Conservation (phyloP, 2,113 vertebrate genomes). For the Talpa occidentalis region DNA sequence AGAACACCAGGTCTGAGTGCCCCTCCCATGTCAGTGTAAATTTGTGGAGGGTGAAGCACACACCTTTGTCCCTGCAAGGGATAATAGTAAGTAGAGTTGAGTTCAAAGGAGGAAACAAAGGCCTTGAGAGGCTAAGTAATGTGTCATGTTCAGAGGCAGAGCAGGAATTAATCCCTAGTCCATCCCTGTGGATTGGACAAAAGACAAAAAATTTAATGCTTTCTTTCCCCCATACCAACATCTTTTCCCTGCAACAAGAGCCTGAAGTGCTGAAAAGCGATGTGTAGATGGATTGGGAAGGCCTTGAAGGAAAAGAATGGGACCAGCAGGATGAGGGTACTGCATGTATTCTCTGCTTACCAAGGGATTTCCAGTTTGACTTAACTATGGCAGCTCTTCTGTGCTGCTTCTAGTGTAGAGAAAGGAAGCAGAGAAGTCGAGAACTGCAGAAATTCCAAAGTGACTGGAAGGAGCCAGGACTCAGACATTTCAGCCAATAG, state of each 20-base stretch:
- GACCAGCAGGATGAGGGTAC: neutral
- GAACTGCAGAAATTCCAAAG: neutral
- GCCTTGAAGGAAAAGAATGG: neutral
- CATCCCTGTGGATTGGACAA: neutral
- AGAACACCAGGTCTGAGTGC: neutral
- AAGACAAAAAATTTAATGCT: neutral
- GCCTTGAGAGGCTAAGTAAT: neutral
- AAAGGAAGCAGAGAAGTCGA: neutral
- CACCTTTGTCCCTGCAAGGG: neutral
- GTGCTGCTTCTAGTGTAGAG: neutral
- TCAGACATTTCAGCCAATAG: neutral
- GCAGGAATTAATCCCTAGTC: neutral
- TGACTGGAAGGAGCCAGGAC: neutral
- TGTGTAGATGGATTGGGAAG: neutral
- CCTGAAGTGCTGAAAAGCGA: neutral
- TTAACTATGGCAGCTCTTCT: slow-evolving; percentile 1
- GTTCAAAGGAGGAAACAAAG: neutral
- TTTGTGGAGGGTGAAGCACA: neutral
- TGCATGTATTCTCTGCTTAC: neutral
- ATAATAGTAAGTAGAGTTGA: neutral
- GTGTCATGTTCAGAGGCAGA: neutral
- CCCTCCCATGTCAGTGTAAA: neutral
- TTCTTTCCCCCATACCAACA: neutral
- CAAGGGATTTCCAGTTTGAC: neutral
- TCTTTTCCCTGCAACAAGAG: neutral